A percentile compares a stretch with the other conserved stretches of the same genome.
Evolutionary conservation across 2,797 vertebrate species (phyloP).

Genomic region (Carduelis carduelis): DNA sequence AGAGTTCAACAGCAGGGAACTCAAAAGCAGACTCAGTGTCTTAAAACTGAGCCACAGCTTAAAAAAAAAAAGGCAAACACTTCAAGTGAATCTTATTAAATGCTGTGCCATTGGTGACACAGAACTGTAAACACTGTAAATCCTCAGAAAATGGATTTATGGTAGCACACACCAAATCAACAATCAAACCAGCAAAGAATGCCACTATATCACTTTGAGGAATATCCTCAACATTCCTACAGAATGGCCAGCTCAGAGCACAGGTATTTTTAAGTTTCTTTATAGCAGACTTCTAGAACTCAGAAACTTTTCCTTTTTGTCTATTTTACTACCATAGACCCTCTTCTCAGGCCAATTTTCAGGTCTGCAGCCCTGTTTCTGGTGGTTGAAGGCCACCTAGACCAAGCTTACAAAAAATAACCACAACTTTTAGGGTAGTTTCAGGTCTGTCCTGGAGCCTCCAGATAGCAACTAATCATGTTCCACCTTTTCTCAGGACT

Average conservation of each 20-base stretch:
- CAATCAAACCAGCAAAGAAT: neutral
- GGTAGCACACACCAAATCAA: neutral
- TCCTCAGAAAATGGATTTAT: neutral
- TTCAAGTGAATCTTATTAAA: neutral
- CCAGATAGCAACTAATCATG: neutral
- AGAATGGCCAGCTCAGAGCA: neutral
- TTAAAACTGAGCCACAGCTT: neutral
- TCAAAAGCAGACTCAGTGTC: neutral
- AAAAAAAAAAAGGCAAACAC: neutral
- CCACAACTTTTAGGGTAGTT: neutral
- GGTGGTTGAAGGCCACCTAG: neutral
- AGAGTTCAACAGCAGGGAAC: neutral
- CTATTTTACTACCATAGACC: neutral
- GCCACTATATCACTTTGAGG: neutral
- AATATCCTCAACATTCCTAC: neutral
- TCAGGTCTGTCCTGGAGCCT: neutral
- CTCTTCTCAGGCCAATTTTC: neutral
- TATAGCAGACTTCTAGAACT: neutral
- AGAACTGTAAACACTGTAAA: neutral
- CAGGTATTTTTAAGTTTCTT: neutral
- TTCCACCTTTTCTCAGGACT: neutral
- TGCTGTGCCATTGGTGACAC: neutral
- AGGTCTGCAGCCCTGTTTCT: neutral
- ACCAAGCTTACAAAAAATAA: neutral
- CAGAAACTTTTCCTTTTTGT: neutral